Conservation (phyloP, 1,140 invertebrate species). For the Caenorhabditis tropicalis region DNA sequence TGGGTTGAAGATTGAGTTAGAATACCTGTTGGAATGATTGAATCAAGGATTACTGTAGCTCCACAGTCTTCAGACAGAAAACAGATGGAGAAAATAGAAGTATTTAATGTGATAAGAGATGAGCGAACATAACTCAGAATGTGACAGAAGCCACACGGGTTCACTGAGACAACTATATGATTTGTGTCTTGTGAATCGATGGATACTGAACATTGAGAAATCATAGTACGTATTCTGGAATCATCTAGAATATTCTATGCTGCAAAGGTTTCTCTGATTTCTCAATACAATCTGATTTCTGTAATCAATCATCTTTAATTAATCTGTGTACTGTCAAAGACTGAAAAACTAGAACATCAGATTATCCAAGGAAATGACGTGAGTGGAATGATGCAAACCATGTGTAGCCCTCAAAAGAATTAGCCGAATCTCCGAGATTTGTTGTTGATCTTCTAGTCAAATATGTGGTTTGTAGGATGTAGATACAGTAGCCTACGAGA, state of each 20-base stretch:
- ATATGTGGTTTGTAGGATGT: not conserved
- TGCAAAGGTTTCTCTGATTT: too few species aligned
- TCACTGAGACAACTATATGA: not conserved
- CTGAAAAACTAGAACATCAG: not conserved
- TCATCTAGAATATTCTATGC: too few species aligned
- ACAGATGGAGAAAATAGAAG: not conserved
- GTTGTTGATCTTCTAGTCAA: not conserved
- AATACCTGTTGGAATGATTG: not conserved
- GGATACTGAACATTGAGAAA: not conserved
- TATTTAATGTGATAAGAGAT: not conserved
- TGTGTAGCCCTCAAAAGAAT: not conserved
- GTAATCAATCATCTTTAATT: not conserved
- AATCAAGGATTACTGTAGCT: not conserved
- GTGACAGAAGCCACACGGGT: not conserved
- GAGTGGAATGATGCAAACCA: not conserved
- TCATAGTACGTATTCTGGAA: not conserved
- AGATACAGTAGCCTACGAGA: not conserved
- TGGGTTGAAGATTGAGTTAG: not conserved
- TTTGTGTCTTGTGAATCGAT: not conserved
- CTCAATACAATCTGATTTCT: not conserved
- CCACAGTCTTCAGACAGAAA: too few species aligned
- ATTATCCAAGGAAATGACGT: not conserved
- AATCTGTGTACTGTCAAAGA: not conserved
- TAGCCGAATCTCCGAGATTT: not conserved
- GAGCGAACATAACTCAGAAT: conserved; percentile 6